Evolutionary conservation across 2,888 invertebrate genomes (phyloP).

Genomic region (Nematopogon swammerdamellus): DNA sequence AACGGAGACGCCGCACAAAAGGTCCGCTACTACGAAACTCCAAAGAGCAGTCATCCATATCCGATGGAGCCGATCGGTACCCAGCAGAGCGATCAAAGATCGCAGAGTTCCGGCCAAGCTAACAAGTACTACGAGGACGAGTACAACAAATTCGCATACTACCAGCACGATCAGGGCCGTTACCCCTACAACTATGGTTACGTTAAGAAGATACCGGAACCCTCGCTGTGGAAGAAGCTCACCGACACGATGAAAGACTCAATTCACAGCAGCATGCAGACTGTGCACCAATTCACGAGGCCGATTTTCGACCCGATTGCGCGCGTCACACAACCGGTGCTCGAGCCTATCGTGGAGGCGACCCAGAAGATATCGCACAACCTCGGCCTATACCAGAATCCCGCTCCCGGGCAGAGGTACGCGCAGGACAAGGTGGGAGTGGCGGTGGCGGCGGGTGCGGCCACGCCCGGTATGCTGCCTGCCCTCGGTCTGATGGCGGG

Average conservation of each 20-base stretch:
- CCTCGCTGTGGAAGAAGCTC: conserved; percentile 70
- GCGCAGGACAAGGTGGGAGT: conserved; percentile 65
- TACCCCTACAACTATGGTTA: conserved; percentile 63
- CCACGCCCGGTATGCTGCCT: conserved; percentile 60
- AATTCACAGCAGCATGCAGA: conserved; percentile 66
- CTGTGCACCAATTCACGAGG: conserved; percentile 62
- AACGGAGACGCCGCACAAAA: conserved; percentile 35
- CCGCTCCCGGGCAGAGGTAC: conserved; percentile 40
- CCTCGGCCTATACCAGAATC: conserved; percentile 58
- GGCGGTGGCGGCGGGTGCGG: conserved; percentile 48
- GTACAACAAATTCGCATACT: conserved; percentile 53
- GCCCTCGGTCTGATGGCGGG: conserved; percentile 76
- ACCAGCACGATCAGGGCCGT: conserved; percentile 49
- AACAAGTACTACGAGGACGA: conserved; percentile 48
- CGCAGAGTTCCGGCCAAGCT: conserved; percentile 37
- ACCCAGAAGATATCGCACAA: conserved; percentile 78
- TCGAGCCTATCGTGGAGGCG: conserved; percentile 74
- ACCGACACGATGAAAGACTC: conserved; percentile 71
- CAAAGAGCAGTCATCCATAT: conserved; percentile 55
- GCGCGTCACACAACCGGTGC: conserved; percentile 60
- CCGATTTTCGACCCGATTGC: conserved; percentile 59
- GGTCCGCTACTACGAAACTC: conserved; percentile 49
- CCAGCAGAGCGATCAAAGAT: conserved; percentile 34
- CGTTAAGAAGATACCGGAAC: conserved; percentile 54
- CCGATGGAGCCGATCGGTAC: conserved; percentile 52